Evolutionary conservation across 37 sponge, comb jelly and placozoan genomes (phyloP), one percentile per base, ranked within the genome.

Genomic region (Ephydatia muelleri): DNA sequence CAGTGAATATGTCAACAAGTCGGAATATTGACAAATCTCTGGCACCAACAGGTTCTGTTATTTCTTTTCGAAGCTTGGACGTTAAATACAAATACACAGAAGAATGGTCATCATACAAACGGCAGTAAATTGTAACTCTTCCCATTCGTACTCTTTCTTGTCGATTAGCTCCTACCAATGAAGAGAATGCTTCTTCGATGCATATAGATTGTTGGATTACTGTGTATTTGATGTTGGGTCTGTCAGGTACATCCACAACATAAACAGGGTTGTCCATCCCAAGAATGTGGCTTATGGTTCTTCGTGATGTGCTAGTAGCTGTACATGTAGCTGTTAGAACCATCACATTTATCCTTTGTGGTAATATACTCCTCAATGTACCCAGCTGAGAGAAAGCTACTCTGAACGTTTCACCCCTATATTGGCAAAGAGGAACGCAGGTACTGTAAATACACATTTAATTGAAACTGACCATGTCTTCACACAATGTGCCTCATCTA

Each of bases 401-500:
- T 43, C 47, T 43, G 47, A 43, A 43, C 6, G 47, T 43, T 43
- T 43, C 47, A 43, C 47, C 47, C 47, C 47, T 43, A 43, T 43
- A 43, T 43, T n/a, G 47, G 47, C 47, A 43, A 43, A 43, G 47
- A 43, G 47, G 47, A 43, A 43, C 47, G 47, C 47, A 43, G 47
- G 47, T 43, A 43, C 47, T 8, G 8, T 43, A 43, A 43, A 43
- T 43, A 43, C 4, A 11, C 6, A 43, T 11, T 43, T 43, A 43
- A 43, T 43, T 43, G 47, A 8, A 43, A 66, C 36, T 34, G 48
- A 82, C 88, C 69, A 47, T 38, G 33, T 79, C 38, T 88, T 88
- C 22, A 88, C 88, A 83, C 83, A 83, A 68, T 88, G 88, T 4
- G 79, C 88, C 49, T 83, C 83, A 69, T 88, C 88, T 29, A 88